phyloP scores from a whole-genome alignment of 2,113 vertebrate species.

The Phoxinus phoxinus region DNA sequence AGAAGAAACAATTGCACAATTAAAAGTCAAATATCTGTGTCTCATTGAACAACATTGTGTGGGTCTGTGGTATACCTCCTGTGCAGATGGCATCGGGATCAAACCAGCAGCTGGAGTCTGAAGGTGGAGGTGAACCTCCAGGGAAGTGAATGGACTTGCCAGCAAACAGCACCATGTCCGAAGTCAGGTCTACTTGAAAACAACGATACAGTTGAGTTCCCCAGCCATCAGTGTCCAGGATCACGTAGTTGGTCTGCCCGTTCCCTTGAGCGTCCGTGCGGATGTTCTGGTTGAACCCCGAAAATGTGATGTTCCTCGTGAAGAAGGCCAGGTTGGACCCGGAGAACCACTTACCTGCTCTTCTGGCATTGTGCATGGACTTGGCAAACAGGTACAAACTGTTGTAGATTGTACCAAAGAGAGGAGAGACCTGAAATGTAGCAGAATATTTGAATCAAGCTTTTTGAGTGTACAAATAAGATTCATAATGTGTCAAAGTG shows the following conservation, averaged over 20 bases:
- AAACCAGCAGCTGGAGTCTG: constrained; percentile 90
- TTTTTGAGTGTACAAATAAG: not conserved
- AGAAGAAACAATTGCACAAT: not conserved
- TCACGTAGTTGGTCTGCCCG: constrained; percentile 77
- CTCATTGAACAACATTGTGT: not conserved
- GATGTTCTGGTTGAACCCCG: constrained; percentile 85
- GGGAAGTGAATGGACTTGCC: constrained; percentile 82
- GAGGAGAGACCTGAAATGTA: constrained; percentile 81
- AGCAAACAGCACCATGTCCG: constrained; percentile 69
- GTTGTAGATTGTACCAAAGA: constrained; percentile 93
- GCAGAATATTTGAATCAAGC: not conserved
- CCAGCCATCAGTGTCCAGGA: constrained; percentile 83
- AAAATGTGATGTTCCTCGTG: constrained; percentile 78
- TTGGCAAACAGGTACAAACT: constrained; percentile 84
- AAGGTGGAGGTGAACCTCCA: constrained; percentile 71
- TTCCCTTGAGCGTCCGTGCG: constrained; percentile 75
- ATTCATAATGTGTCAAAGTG: not conserved
- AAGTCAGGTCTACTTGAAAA: constrained; percentile 76
- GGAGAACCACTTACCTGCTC: constrained; percentile 66
- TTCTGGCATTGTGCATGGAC: constrained; percentile 77
- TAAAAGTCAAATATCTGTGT: not conserved
- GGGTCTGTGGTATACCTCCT: constrained; percentile 77
- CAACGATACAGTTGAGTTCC: constrained; percentile 79
- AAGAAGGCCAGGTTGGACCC: constrained; percentile 78
- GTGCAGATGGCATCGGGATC: constrained; percentile 77